Base-by-base conservation (phyloP, 2,113 vertebrate species). In the Scophthalmus maximus region DNA sequence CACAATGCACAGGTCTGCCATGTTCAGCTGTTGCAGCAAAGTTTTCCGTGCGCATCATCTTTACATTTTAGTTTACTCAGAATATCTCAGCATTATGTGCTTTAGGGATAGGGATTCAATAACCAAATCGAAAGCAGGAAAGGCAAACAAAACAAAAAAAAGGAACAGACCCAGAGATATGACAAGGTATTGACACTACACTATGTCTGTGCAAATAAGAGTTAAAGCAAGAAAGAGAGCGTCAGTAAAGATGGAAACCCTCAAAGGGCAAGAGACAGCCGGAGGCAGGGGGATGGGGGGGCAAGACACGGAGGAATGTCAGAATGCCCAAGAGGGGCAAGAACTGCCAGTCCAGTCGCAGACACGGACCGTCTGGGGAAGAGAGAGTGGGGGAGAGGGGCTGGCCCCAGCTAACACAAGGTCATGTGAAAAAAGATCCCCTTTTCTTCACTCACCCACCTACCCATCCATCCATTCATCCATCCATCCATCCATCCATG, bases 241-340 rank as follows among this genome's bases (percentile, higher is more conserved):
- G 36, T 79, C 74, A 65, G 60, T 51, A 84, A 81, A 67, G 84
- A 80, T 85, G 76, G 79, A 88, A 88, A 73, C 57, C 57, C 73
- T 78, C 72, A 78, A 55, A 89, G 79, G 68, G 70, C 71, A 82
- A 65, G 73, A 89, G 87, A 89, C 86, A 90, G 88, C 81, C 82
- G 80, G 81, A 86, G 88, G 75, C 58, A 83, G 85, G 85, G 83
- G 83, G 81, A 55, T 55, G 81, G 63, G 83, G 69, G 29, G 84
- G 81, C 50, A 84, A 56, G 90, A 89, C 88, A 85, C 88, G 82
- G 73, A 89, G 90, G 92, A 94, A 96, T 96, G 95, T 94, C 94
- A 93, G 92, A 96, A 97, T 95, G 93, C 95, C 96, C 96, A 93
- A 93, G 95, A 95, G 95, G 95, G 92, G 89, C 76, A 79, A 82